Base-by-base conservation (phyloP, 2,888 invertebrate genomes). In the Dryobota labecula region DNA sequence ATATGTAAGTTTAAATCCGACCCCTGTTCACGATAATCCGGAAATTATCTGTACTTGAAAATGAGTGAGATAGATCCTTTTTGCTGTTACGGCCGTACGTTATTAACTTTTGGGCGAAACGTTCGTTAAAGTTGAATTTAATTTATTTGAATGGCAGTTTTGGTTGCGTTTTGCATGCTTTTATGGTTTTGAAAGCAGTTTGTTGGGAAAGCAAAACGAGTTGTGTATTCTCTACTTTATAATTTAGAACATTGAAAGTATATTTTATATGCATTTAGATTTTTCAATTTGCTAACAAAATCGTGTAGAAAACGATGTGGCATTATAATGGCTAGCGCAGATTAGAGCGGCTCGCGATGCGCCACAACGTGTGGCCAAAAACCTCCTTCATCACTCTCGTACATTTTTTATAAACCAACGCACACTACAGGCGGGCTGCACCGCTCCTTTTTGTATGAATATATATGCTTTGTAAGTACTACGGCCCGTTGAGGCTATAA, bases 51-150 rank as follows among this genome's bases (percentile, higher is more conserved):
- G 43, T 63, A 66, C 68, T 77, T 68, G 76, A 76, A 74, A 85
- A 80, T 80, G 67, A 84, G 71, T 78, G 71, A 76, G 71, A 82
- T 78, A 73, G 49, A 81, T 70, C 82, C 82, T 73, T 74, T 82
- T 81, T 70, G 66, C 62, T 67, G 38, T 53, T 45, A 74, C 30
- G 60, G 56, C 69, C 66, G 30, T 82, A 72, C 65, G 82, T 82
- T 84, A 77, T 62, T 65, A 83, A 81, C 75, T 80, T 84, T 82
- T 68, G 54, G 62, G 57, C 53, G 8, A 66, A 63, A 57, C 33
- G 70, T 68, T 70, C 47, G 75, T 83, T 79, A 60, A 70, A 83
- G 54, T 62, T 70, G 54, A 63, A 53, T 57, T 73, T 65, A 67
- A 80, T 80, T 80, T 83, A 72, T 49, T 72, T 57, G 33, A 66